phyloP scores from a whole-genome alignment of 2,113 vertebrate genomes.

The Myxocyprinus asiaticus region DNA sequence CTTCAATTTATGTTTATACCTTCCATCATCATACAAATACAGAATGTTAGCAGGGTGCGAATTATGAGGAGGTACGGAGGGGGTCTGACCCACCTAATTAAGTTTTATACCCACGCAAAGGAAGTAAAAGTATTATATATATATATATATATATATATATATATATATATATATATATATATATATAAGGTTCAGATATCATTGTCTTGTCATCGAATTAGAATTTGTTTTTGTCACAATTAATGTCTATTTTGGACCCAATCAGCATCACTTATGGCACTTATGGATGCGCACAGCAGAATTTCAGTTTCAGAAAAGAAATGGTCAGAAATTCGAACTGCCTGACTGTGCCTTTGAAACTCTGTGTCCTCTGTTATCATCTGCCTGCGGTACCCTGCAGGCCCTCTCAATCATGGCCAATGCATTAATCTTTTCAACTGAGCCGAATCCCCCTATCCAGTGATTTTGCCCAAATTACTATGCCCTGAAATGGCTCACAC shows the following conservation, averaged over 20 bases:
- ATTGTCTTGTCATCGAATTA: too few relatives aligned
- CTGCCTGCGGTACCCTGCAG: conserved; percentile 29
- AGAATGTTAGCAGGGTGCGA: too few relatives aligned
- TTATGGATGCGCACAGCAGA: not conserved
- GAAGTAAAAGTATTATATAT: too few relatives aligned
- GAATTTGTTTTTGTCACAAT: too few relatives aligned
- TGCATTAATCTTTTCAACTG: conserved; percentile 36
- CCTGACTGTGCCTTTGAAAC: conserved; percentile 4
- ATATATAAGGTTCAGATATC: too few relatives aligned
- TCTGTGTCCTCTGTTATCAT: conserved; percentile 25
- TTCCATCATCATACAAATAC: too few relatives aligned
- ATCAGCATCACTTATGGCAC: not conserved
- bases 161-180: not conserved
- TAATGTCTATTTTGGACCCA: too few relatives aligned
- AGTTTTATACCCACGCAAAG: too few relatives aligned
- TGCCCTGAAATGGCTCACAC: not conserved
- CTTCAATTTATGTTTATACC: too few relatives aligned
- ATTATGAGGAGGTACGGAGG: too few relatives aligned
- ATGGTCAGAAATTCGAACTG: not conserved
- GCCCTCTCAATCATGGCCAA: conserved; percentile 37
- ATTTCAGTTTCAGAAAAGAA: conserved; percentile 11
- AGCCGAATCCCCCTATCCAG: conserved; percentile 39
- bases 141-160: not conserved
- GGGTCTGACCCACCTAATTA: too few relatives aligned
- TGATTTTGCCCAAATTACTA: conserved; percentile 25